Percentiles rank a stretch among this genome's conserved stretches.
Evolutionary conservation across 2,797 vertebrate species (phyloP).

Genomic region (Smutsia gigantea): DNA sequence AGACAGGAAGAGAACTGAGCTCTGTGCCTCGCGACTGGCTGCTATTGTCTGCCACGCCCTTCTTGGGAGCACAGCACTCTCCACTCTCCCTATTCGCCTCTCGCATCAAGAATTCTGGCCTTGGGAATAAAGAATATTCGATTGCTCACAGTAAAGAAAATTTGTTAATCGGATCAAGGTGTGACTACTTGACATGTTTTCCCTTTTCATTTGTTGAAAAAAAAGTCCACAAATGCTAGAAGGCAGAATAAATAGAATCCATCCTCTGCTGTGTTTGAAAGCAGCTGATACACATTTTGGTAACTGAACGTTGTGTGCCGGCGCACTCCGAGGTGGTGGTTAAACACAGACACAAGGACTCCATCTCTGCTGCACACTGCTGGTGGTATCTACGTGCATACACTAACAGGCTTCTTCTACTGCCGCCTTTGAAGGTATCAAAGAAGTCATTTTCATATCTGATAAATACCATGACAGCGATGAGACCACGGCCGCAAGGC

Average conservation of each 20-base stretch:
- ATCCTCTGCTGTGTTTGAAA: neutral
- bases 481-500: conserved; percentile 92
- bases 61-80: neutral
- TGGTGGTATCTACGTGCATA: rapidly evolving
- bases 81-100: neutral
- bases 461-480: conserved; percentile 93
- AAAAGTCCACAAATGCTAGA: conserved; percentile 29
- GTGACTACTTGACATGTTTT: conserved; percentile 45
- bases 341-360: neutral
- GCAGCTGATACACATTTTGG: neutral
- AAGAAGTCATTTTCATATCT: conserved; percentile 94
- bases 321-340: neutral
- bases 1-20: neutral
- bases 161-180: conserved; percentile 33
- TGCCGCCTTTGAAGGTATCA: conserved; percentile 90
- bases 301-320: neutral
- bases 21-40: neutral
- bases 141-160: conserved; percentile 29
- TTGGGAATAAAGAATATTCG: neutral
- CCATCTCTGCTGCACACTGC: neutral
- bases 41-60: neutral
- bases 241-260: conserved; percentile 6
- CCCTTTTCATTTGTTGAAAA: conserved; percentile 35
- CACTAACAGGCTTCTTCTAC: neutral
- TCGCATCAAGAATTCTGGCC: neutral